Conservation (phyloP, 2,113 vertebrate genomes). For the Pedionomus torquatus region DNA sequence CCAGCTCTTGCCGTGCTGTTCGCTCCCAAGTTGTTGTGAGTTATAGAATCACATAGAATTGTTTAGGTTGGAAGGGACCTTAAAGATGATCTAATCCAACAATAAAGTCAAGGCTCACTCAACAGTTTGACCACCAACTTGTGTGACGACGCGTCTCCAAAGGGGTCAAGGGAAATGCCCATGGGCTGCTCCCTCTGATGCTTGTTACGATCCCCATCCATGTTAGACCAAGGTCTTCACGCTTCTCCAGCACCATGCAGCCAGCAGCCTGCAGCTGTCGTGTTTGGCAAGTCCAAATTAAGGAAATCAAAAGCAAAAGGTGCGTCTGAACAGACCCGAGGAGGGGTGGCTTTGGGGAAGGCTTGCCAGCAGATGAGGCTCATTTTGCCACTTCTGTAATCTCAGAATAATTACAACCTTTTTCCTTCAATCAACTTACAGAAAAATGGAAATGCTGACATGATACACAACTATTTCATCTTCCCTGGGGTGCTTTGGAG, state of each 20-base stretch:
- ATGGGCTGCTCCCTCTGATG: fast-evolving
- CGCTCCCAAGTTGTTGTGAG: fast-evolving
- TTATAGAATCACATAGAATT: too few relatives aligned
- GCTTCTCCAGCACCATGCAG: background rate
- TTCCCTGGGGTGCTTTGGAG: background rate
- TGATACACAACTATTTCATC: background rate
- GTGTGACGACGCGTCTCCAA: fast-evolving
- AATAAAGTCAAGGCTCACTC: background rate
- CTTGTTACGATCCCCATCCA: background rate
- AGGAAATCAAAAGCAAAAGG: background rate
- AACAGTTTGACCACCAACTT: background rate
- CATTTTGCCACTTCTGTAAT: background rate
- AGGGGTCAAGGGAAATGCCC: background rate
- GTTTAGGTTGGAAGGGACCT: too few relatives aligned
- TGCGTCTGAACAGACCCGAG: background rate
- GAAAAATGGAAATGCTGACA: background rate
- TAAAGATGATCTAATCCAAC: too few relatives aligned
- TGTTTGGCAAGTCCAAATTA: background rate
- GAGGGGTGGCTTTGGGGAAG: background rate
- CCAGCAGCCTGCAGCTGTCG: fast-evolving
- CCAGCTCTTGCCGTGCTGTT: background rate
- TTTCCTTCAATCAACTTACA: background rate
- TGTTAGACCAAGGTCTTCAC: fast-evolving
- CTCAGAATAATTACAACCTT: background rate
- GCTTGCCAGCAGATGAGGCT: fast-evolving